Base-by-base conservation (phyloP, 2,888 invertebrate genomes). In the Linnaemya tessellans region DNA sequence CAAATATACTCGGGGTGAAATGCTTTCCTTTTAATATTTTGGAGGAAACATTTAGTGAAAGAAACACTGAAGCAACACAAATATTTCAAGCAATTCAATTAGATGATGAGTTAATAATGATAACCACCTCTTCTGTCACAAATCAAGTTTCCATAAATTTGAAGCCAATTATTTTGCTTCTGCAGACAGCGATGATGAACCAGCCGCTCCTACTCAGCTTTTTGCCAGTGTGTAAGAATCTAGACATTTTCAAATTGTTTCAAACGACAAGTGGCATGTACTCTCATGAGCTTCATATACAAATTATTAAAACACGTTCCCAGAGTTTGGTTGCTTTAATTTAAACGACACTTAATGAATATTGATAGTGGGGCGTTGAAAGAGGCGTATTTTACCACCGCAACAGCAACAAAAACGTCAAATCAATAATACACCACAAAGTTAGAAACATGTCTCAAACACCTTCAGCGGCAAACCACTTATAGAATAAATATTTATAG, bases 331-430 rank as follows among this genome's bases (percentile, higher is more conserved):
- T 88, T 60, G 43, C 67, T 56, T 78, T 82, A 51, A 82, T 71
- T 65, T 49, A 71, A 70, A 79, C 90, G 90, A 90, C 90, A 89
- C 90, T 88, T 90, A 90, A 90, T 90, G 90, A 90, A 90, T 90
- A 90, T 90, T 90, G 91, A 90, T 90, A 90, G 91, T 89, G 89
- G 90, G 90, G 90, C 91, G 90, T 89, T 89, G 86, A 88, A 88
- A 88, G 88, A 89, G 90, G 90, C 90, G 90, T 82, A 80, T 78
- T 79, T 83, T 58, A 78, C 67, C 78, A 83, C 74, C 60, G 67
- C 78, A 70, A 68, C 58, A 78, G 51, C 70, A 79, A 58, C 25
- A 83, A 68, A 64, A 70, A 74, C 67, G 30, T 51, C 67, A 74
- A 70, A 25, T 38, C 20, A 73, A 73, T 84, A 77, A 80, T 84